Percentiles rank a stretch among this genome's conserved stretches.
These are phyloP conservation scores for Acromyrmex echinatior DNA, from an alignment of 1,140 invertebrate genomes.

Conservation along the genomic window DNA sequence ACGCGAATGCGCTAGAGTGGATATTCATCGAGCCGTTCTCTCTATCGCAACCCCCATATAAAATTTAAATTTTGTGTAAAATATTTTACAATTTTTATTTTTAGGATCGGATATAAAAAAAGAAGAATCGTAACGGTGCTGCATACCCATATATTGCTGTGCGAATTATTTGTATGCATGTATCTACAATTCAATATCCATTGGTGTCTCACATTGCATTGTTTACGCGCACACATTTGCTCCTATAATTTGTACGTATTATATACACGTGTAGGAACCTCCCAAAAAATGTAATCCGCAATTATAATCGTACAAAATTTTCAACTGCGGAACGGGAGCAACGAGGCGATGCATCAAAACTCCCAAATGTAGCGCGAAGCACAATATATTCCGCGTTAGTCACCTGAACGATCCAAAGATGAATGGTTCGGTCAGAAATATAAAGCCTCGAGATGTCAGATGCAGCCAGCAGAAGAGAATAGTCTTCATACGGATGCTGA, in stretches of 20 bases:
- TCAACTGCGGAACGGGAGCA: neutral
- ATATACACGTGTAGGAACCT: too few relatives aligned
- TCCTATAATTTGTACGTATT: neutral
- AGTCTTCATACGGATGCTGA: slow-evolving; percentile 67
- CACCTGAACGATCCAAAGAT: slow-evolving; percentile 66
- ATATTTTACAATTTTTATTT: slow-evolving; percentile 60
- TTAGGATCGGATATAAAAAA: slow-evolving; percentile 39
- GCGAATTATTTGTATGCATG: slow-evolving; percentile 51
- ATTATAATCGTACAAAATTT: slow-evolving; percentile 52
- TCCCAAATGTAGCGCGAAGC: slow-evolving; percentile 45
- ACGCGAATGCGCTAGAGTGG: slow-evolving; percentile 29
- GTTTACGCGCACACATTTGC: neutral
- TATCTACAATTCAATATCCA: slow-evolving; percentile 53
- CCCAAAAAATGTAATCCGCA: neutral
- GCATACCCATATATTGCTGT: slow-evolving; percentile 33
- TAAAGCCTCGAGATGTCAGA: slow-evolving; percentile 51
- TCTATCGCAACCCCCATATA: slow-evolving; percentile 31
- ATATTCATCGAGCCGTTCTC: slow-evolving; percentile 43
- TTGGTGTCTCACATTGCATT: neutral
- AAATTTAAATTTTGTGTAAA: slow-evolving; percentile 61
- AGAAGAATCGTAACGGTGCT: neutral
- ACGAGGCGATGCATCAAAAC: slow-evolving; percentile 7
- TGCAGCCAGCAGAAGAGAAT: slow-evolving; percentile 61
- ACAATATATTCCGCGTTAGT: slow-evolving; percentile 55
- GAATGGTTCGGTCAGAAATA: slow-evolving; percentile 47